Percentiles rank a stretch among this genome's conserved stretches.
Evolutionary conservation across 1,140 invertebrate species (phyloP).

Genomic region (Eueides isabella): DNA sequence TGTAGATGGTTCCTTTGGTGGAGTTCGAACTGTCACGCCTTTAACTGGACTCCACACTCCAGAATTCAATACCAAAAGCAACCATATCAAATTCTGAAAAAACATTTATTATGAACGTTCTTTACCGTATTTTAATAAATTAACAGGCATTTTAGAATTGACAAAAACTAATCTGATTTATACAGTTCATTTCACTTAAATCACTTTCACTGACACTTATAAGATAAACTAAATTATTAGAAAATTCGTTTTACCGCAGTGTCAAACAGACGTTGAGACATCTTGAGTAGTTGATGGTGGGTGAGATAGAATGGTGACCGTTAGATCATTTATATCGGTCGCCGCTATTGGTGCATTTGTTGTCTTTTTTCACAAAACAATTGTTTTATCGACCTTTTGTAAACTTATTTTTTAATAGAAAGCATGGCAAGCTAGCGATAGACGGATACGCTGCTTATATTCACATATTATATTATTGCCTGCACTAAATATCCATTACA

Average conservation of each 20-base stretch:
- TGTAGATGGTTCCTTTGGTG: constrained; percentile 56
- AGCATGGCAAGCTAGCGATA: neutral
- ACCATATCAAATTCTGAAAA: constrained; percentile 71
- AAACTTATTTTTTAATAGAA: constrained; percentile 6
- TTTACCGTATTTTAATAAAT: neutral
- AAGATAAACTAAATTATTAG: neutral
- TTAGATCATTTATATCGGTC: constrained; percentile 72
- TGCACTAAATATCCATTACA: neutral
- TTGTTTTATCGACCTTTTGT: constrained; percentile 7
- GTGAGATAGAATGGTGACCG: constrained; percentile 51
- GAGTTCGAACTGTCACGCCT: constrained; percentile 48
- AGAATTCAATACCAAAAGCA: constrained; percentile 51
- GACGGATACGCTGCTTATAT: neutral
- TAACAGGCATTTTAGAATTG: neutral
- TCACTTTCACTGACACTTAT: constrained; percentile 12
- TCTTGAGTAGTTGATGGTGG: constrained; percentile 63
- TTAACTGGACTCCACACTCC: constrained; percentile 53
- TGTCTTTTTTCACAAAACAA: constrained; percentile 17
- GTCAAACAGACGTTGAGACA: constrained; percentile 64
- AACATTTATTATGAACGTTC: neutral
- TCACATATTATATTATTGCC: neutral
- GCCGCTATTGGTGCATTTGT: constrained; percentile 13
- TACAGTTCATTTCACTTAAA: constrained; percentile 21
- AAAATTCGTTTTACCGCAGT: constrained; percentile 54
- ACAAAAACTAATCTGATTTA: constrained; percentile 15